A percentile compares a stretch with the other conserved stretches of the same genome.
phyloP scores from a whole-genome alignment of 2,113 vertebrate genomes.

The Acinonyx jubatus region DNA sequence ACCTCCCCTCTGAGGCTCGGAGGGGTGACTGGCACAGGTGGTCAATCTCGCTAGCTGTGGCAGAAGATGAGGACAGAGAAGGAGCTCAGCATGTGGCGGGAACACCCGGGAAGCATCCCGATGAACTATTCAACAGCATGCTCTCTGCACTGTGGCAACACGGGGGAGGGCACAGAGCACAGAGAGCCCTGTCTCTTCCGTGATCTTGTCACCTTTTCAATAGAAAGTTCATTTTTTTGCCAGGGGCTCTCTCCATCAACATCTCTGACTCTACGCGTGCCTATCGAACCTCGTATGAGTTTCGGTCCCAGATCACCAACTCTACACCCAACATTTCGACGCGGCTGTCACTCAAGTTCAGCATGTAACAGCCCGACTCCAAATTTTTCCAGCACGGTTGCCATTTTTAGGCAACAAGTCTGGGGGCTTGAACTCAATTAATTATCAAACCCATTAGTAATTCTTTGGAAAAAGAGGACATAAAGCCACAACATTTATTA shows the following conservation, averaged over 20 bases:
- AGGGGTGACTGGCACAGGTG: rapidly evolving
- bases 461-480: neutral
- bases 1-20: no score
- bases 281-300: neutral
- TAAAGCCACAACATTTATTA: neutral
- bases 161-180: rapidly evolving
- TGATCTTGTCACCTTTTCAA: neutral
- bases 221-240: neutral
- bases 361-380: neutral
- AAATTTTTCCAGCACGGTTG: neutral
- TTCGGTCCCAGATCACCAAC: neutral
- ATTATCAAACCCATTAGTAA: neutral
- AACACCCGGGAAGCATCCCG: neutral
- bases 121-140: neutral
- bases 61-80: neutral
- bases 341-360: neutral
- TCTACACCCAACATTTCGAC: rapidly evolving
- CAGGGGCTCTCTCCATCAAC: neutral
- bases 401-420: neutral
- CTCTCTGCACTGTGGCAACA: neutral
- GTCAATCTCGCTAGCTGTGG: no score
- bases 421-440: neutral
- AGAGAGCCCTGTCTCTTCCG: neutral
- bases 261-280: rapidly evolving
- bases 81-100: neutral